These are phyloP conservation scores for Monodelphis domestica DNA, from an alignment of 2,797 vertebrate genomes.

Conservation along the genomic window DNA sequence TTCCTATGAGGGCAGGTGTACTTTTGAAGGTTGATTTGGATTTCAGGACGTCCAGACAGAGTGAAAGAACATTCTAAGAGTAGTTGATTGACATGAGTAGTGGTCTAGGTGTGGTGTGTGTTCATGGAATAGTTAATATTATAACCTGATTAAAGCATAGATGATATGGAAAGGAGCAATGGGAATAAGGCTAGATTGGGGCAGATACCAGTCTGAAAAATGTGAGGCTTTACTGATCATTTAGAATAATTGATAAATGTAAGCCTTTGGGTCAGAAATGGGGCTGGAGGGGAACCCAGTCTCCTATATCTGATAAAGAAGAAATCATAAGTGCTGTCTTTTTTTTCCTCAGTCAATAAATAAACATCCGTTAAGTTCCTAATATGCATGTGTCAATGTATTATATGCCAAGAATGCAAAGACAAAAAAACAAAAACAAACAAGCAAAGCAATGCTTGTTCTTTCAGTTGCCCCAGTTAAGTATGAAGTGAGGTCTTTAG, in stretches of 20 bases:
- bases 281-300: neutral
- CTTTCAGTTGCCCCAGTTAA: neutral
- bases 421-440: neutral
- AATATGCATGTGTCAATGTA: neutral
- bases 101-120: neutral
- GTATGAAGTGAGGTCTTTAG: neutral
- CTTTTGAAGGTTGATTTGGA: neutral
- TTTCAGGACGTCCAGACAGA: neutral
- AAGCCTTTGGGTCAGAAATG: neutral
- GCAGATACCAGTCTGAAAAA: neutral
- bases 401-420: neutral
- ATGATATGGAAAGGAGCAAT: neutral
- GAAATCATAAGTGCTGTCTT: neutral
- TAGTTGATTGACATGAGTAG: neutral
- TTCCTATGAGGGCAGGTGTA: neutral
- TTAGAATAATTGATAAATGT: neutral
- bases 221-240: neutral
- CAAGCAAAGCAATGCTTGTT: neutral
- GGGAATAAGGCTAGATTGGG: neutral
- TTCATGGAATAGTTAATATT: neutral
- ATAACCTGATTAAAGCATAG: neutral
- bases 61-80: neutral
- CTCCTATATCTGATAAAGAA: neutral
- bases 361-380: neutral
- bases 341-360: neutral